Evolutionary conservation across 2,888 invertebrate genomes (phyloP).

Genomic region (Scaptomyza parva): DNA sequence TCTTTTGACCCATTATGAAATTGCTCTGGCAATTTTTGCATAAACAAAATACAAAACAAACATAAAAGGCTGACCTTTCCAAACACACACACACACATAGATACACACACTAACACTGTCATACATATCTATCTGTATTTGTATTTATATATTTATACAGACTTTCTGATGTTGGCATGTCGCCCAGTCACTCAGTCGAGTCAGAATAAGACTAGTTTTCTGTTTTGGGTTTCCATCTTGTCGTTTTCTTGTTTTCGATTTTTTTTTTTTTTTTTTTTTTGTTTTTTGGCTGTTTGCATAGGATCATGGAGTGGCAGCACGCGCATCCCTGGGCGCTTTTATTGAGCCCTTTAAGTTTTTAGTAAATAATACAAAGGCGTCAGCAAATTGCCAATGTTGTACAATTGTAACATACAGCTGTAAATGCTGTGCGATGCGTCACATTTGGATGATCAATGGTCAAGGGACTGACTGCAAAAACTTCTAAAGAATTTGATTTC

Average conservation of each 20-base stretch:
- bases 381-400: conserved; percentile 68
- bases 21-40: conserved; percentile 78
- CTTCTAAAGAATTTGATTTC: conserved; percentile 66
- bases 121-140: conserved; percentile 12
- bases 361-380: conserved; percentile 70
- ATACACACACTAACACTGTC: conserved; percentile 8
- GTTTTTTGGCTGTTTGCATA: conserved; percentile 62
- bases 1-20: conserved; percentile 80
- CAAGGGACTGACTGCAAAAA: conserved; percentile 44
- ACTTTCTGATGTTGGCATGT: conserved; percentile 59
- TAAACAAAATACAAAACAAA: conserved; percentile 79
- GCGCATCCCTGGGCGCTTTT: conserved; percentile 71
- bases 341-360: conserved; percentile 78
- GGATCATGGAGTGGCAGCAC: conserved; percentile 65
- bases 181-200: conserved; percentile 39
- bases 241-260: conserved; percentile 22
- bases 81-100: conserved; percentile 28
- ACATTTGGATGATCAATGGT: conserved; percentile 65
- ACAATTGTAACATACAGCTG: conserved; percentile 40
- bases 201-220: conserved; percentile 45
- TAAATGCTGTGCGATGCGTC: conserved; percentile 59
- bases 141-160: conserved; percentile 21
- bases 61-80: conserved; percentile 73
- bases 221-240: conserved; percentile 21
- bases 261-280: conserved; percentile 4